Conservation (phyloP, 2,113 vertebrate species). For the Cheirogaleus medius region DNA sequence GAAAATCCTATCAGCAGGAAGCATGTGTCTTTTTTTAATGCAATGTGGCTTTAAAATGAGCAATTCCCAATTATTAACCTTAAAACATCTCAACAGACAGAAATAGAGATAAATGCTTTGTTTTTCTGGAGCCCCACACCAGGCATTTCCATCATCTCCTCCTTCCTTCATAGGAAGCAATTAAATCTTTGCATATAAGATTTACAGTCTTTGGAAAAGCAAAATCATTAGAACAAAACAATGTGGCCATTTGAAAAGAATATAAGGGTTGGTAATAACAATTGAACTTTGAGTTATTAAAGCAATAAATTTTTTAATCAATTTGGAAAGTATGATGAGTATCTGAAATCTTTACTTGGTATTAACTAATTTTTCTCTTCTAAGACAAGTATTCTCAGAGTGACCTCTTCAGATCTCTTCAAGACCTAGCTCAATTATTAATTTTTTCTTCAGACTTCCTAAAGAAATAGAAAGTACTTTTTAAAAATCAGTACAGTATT, state of each 20-base stretch:
- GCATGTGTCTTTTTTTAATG: slow-evolving; percentile 80
- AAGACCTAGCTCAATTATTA: slow-evolving; percentile 47
- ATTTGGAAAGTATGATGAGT: slow-evolving; percentile 66
- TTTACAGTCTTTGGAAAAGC: slow-evolving; percentile 83
- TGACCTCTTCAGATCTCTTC: slow-evolving; percentile 60
- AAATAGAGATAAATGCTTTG: slow-evolving; percentile 84
- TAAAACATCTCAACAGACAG: slow-evolving; percentile 84
- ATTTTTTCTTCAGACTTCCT: slow-evolving; percentile 22
- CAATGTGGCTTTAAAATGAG: slow-evolving; percentile 82
- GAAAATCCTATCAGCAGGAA: slow-evolving; percentile 82
- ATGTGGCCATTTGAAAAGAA: slow-evolving; percentile 62
- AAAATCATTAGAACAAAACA: slow-evolving; percentile 82
- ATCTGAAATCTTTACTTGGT: slow-evolving; percentile 72
- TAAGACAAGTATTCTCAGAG: slow-evolving; percentile 46
- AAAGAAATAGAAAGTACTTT: slow-evolving; percentile 49
- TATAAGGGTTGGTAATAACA: slow-evolving; percentile 82
- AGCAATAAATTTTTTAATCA: slow-evolving; percentile 83
- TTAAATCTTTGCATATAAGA: slow-evolving; percentile 83
- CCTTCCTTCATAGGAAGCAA: slow-evolving; percentile 81
- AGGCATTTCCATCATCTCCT: slow-evolving; percentile 78
- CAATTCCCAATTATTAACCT: slow-evolving; percentile 85
- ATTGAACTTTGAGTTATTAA: slow-evolving; percentile 85
- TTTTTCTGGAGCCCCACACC: slow-evolving; percentile 76
- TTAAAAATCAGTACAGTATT: not conserved
- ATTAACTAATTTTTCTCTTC: slow-evolving; percentile 68